phyloP scores from a whole-genome alignment of 1,140 invertebrate species.

The Muscidifurax raptorellus region DNA sequence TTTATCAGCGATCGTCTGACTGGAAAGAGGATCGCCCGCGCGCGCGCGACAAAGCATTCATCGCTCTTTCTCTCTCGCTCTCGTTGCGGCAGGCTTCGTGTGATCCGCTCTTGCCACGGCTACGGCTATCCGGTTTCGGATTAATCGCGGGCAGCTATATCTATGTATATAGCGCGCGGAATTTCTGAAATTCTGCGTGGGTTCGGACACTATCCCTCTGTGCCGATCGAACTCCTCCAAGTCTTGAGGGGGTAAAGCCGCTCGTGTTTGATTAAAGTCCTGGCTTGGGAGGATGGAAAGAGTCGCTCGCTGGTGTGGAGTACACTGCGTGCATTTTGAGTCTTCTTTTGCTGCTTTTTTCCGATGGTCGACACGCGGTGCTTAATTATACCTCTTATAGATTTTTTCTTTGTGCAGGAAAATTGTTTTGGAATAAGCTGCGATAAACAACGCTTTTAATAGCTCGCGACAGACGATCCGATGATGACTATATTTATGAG shows the following conservation, averaged over 20 bases:
- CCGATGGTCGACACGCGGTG: too few species aligned
- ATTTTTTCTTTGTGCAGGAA: too few species aligned
- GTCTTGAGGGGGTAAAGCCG: constrained; percentile 19
- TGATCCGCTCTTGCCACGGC: not conserved
- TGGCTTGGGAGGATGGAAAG: not conserved
- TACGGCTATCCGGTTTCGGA: constrained; percentile 31
- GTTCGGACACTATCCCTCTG: not conserved
- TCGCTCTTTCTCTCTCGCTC: not conserved
- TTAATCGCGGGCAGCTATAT: constrained; percentile 32
- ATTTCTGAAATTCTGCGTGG: constrained; percentile 21
- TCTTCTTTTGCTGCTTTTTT: too few species aligned
- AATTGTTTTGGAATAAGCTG: too few species aligned
- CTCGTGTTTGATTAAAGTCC: constrained; percentile 46
- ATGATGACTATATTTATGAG: too few species aligned
- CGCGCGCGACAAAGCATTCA: not conserved
- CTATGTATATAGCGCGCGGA: not conserved
- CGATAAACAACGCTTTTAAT: too few species aligned
- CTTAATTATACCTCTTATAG: too few species aligned
- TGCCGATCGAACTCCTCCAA: too few species aligned
- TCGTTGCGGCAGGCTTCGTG: not conserved
- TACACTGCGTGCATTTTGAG: too few species aligned
- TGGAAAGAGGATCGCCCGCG: constrained; percentile 21
- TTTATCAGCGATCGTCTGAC: constrained; percentile 10
- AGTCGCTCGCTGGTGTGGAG: too few species aligned
- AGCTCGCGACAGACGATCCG: too few species aligned